Conservation (phyloP, 2,113 vertebrate genomes). For the Colinus virginianus region DNA sequence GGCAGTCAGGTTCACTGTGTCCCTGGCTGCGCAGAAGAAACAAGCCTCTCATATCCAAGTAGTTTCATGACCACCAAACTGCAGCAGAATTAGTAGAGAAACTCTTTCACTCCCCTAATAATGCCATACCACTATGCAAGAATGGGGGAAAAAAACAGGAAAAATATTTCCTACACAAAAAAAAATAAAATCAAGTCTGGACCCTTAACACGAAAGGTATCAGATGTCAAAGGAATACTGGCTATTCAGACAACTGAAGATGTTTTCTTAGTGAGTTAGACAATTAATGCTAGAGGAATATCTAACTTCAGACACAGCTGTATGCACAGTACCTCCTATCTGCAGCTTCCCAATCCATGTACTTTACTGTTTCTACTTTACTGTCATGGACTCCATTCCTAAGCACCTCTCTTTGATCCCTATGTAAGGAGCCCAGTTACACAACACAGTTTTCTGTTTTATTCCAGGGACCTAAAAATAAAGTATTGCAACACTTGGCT, state of each 20-base stretch:
- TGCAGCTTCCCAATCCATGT: neutral
- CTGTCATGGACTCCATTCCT: conserved; percentile 31
- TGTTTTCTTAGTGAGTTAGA: neutral
- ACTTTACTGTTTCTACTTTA: neutral
- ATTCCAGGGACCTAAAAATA: conserved; percentile 66
- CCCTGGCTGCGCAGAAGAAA: neutral
- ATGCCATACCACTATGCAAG: neutral
- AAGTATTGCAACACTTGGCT: conserved; percentile 66
- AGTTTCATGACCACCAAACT: neutral
- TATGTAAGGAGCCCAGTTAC: neutral
- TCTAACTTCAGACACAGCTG: neutral
- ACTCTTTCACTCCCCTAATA: neutral
- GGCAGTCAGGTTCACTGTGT: neutral
- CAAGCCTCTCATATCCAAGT: neutral
- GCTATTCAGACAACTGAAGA: neutral
- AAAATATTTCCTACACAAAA: neutral
- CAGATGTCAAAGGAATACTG: neutral
- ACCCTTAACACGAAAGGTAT: neutral
- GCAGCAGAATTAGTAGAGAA: neutral
- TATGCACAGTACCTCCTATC: neutral
- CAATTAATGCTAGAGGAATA: neutral
- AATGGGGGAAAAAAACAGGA: neutral
- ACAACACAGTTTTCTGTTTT: conserved; percentile 35
- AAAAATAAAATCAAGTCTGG: neutral
- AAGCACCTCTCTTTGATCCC: conserved; percentile 16